These are phyloP conservation scores for Erebia epiphron DNA, from an alignment of 2,888 invertebrate species.

Conservation along the genomic window DNA sequence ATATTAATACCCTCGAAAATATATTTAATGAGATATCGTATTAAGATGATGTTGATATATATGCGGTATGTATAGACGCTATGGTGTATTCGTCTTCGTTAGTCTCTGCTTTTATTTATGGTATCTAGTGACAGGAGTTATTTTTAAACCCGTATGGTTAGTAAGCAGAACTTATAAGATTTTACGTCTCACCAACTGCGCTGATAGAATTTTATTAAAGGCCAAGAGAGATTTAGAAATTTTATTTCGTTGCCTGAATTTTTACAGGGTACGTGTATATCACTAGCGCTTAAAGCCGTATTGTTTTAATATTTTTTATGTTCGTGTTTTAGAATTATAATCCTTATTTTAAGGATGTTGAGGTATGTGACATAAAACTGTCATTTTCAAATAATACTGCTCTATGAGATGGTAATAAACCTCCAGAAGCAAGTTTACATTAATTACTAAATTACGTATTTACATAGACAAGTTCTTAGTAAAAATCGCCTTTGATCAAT, in stretches of 20 bases:
- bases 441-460: neutral
- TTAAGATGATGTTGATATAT: conserved; percentile 19
- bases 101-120: neutral
- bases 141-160: neutral
- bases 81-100: neutral
- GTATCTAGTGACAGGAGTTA: neutral
- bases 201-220: too few relatives aligned
- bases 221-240: too few relatives aligned
- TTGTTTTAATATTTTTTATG: too few relatives aligned
- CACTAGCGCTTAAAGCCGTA: too few relatives aligned
- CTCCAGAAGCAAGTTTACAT: neutral
- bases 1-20: conserved; percentile 18
- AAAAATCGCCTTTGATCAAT: conserved; percentile 17
- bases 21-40: conserved; percentile 20
- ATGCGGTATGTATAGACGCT: neutral
- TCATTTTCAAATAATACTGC: too few relatives aligned
- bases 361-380: too few relatives aligned
- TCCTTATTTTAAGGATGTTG: too few relatives aligned
- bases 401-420: too few relatives aligned
- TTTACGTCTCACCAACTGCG: neutral
- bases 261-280: too few relatives aligned
- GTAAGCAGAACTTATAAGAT: neutral
- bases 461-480: neutral
- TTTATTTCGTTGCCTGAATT: too few relatives aligned
- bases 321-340: too few relatives aligned